Base-by-base conservation (phyloP, 2,888 invertebrate species). In the Eudemis profundana region DNA sequence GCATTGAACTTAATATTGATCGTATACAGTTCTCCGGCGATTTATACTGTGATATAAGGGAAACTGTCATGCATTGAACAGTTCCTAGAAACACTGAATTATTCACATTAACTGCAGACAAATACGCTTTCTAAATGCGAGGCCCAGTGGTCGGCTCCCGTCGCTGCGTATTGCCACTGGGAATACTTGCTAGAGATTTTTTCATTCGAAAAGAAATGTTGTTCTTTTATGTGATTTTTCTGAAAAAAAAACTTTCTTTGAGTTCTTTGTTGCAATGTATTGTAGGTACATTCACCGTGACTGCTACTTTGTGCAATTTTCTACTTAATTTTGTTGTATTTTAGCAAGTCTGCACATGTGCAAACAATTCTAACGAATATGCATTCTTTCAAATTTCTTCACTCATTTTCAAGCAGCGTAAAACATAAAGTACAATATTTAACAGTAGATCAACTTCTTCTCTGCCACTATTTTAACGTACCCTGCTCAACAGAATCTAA, bases 61-160 rank as follows among this genome's bases (percentile, higher is more conserved):
- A 65, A 65, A 65, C 59, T 59, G 60, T 51, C 59, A 65, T 53
- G 65, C 59, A 60, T 65, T 65, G 36, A 53, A 51, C 65, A 65
- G 65, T 65, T 65, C 65, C 65, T 65, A 60, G 65, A 65, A 65
- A 15, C 60, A 65, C 60, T 65, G 65, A 65, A 65, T 65, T 40
- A 65, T 65, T 65, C 65, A 65, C 59, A 21, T 47, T 38, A 53
- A 53, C 53, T 65, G 64, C 57, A 51, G 64, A 64, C 65, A 65
- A 65, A 65, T 60, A 60, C 65, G 65, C 65, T 65, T 65, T 65
- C 60, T 65, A 65, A 65, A 65, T 60, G 65, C 65, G 53, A 59
- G 59, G 64, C 44, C 64, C 53, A 40, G 59, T 46, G 65, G 60
- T 15, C 51, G 50, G 57, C 51, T 27, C 59, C 63, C 38, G 29